phyloP scores from a whole-genome alignment of 2,113 vertebrate species.

The Chaetodon trifascialis region DNA sequence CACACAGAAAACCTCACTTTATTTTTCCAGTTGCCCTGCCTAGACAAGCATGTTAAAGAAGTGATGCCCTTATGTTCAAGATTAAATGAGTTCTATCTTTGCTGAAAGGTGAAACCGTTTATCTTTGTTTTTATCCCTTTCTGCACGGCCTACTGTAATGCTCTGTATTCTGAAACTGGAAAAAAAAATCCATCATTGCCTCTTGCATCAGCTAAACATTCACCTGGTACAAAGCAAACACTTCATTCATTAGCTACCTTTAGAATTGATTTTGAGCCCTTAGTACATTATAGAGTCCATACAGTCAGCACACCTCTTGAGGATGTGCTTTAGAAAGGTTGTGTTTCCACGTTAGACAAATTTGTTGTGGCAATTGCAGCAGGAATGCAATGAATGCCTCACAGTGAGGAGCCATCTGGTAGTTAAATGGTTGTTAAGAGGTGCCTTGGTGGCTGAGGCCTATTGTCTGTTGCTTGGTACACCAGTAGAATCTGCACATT shows the following conservation, averaged over 20 bases:
- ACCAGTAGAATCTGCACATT: neutral
- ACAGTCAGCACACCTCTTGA: neutral
- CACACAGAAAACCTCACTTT: neutral
- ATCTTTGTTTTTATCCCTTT: slow-evolving; percentile 2
- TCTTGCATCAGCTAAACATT: slow-evolving; percentile 11
- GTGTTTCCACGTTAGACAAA: slow-evolving; percentile 6
- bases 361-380: slow-evolving; percentile 1
- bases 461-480: neutral
- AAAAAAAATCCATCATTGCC: slow-evolving; percentile 14
- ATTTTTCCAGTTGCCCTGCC: neutral
- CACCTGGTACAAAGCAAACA: slow-evolving; percentile 1
- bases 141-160: accelerated
- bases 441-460: slow-evolving; percentile 18
- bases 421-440: slow-evolving; percentile 44
- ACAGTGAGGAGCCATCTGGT: slow-evolving; percentile 31
- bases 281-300: slow-evolving; percentile 1
- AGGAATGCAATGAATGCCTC: slow-evolving; percentile 2
- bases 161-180: neutral
- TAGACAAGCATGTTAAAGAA: neutral
- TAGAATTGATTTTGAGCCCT: slow-evolving; percentile 31
- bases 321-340: slow-evolving; percentile 25
- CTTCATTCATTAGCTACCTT: slow-evolving; percentile 20
- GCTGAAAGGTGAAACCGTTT: neutral
- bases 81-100: neutral
- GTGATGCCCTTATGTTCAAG: neutral